phyloP scores from a whole-genome alignment of 2,797 vertebrate species.

The Sciaenops ocellatus region DNA sequence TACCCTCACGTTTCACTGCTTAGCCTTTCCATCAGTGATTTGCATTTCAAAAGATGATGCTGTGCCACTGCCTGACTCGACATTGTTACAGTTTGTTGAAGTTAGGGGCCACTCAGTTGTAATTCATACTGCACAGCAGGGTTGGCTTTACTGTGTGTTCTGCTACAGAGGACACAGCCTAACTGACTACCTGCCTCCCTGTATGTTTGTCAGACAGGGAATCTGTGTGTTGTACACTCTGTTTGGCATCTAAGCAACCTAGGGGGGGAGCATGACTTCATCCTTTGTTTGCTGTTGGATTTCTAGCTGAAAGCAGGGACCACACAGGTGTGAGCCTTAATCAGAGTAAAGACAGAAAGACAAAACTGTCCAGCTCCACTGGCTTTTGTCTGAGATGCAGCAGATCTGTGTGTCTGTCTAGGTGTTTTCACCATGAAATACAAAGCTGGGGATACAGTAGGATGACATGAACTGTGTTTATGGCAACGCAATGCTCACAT shows the following conservation, averaged over 20 bases:
- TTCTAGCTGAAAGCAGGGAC: slow-evolving; percentile 26
- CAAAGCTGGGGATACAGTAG: background rate
- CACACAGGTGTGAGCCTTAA: slow-evolving; percentile 26
- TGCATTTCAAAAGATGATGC: slow-evolving; percentile 26
- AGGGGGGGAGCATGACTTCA: slow-evolving; percentile 61
- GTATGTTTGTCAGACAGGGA: slow-evolving; percentile 19
- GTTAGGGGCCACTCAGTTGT: slow-evolving; percentile 41
- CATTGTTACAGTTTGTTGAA: slow-evolving; percentile 56
- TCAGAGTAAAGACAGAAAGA: slow-evolving; percentile 1
- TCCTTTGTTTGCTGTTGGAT: slow-evolving; percentile 57
- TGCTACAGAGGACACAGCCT: slow-evolving; percentile 24
- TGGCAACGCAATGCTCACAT: slow-evolving; percentile 14
- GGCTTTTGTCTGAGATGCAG: slow-evolving; percentile 18
- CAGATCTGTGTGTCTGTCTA: background rate
- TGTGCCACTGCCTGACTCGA: slow-evolving; percentile 25
- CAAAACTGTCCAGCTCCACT: slow-evolving; percentile 4
- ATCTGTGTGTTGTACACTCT: slow-evolving; percentile 36
- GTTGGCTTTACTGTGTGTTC: slow-evolving; percentile 19
- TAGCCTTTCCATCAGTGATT: slow-evolving; percentile 11
- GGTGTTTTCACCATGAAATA: background rate
- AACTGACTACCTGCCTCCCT: slow-evolving; percentile 22
- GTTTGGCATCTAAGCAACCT: slow-evolving; percentile 42
- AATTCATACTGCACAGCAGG: slow-evolving; percentile 27
- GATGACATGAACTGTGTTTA: background rate
- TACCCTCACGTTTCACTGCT: slow-evolving; percentile 11